phyloP scores from a whole-genome alignment of 2,113 vertebrate genomes.

The Eublepharis macularius region DNA sequence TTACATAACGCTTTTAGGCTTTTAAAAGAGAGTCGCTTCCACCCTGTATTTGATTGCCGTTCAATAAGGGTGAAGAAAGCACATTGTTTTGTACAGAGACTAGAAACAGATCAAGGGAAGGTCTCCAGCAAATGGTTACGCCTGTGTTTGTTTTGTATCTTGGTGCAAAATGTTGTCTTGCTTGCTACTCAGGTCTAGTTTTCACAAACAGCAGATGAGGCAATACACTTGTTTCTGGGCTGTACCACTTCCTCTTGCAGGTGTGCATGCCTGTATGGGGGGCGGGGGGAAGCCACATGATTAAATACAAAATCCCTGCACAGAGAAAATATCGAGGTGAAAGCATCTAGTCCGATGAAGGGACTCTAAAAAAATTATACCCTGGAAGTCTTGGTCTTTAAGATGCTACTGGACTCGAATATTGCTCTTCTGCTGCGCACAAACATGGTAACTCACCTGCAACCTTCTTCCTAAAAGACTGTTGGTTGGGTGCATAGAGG shows the following conservation, averaged over 20 bases:
- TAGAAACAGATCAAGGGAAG: neutral
- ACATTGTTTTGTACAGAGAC: constrained; percentile 6
- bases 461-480: no score
- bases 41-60: neutral
- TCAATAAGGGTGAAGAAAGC: neutral
- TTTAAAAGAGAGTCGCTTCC: neutral
- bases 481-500: no score
- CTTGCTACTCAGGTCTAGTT: neutral
- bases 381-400: no score
- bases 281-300: neutral
- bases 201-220: neutral
- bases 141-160: neutral
- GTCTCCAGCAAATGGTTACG: neutral
- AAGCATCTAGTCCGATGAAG: neutral
- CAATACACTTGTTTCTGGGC: neutral
- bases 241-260: neutral
- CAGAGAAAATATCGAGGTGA: neutral
- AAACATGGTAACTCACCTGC: no score
- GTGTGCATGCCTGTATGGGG: no score
- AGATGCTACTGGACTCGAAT: no score
- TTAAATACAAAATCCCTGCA: neutral
- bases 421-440: no score
- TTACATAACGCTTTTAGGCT: neutral
- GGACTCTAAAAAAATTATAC: no score
- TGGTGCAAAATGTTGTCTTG: neutral